phyloP scores from a whole-genome alignment of 1,140 invertebrate genomes.

The Drosophila arawakana region DNA sequence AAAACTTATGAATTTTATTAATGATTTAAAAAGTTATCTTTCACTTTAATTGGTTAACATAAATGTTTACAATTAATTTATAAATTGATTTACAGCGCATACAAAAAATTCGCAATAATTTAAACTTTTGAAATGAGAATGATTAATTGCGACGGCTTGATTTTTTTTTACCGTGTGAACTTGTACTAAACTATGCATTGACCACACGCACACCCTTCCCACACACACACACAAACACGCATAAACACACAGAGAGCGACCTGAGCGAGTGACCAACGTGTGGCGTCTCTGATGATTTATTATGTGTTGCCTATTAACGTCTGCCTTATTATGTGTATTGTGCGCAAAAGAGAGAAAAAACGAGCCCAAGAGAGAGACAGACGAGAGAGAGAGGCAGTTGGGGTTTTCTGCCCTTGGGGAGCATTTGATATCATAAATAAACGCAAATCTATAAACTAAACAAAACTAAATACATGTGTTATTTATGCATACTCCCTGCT shows the following conservation, averaged over 20 bases:
- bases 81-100: neutral
- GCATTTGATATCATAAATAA: constrained; percentile 71
- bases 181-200: constrained; percentile 20
- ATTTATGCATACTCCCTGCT: constrained; percentile 43
- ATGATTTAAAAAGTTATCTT: neutral
- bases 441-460: constrained; percentile 82
- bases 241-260: constrained; percentile 8
- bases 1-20: too few relatives aligned
- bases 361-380: constrained; percentile 7
- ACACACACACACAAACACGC: neutral
- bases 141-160: neutral
- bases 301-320: constrained; percentile 78
- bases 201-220: neutral
- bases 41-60: neutral
- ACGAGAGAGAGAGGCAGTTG: neutral
- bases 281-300: constrained; percentile 68
- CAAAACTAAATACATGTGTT: constrained; percentile 72
- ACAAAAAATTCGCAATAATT: neutral
- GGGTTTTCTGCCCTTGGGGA: constrained; percentile 27
- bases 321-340: constrained; percentile 30
- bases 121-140: neutral
- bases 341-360: constrained; percentile 21
- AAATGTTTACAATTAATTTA: neutral
- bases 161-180: constrained; percentile 25
- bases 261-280: constrained; percentile 50